phyloP scores from a whole-genome alignment of 2,888 invertebrate genomes.

The Desoria tigrina region DNA sequence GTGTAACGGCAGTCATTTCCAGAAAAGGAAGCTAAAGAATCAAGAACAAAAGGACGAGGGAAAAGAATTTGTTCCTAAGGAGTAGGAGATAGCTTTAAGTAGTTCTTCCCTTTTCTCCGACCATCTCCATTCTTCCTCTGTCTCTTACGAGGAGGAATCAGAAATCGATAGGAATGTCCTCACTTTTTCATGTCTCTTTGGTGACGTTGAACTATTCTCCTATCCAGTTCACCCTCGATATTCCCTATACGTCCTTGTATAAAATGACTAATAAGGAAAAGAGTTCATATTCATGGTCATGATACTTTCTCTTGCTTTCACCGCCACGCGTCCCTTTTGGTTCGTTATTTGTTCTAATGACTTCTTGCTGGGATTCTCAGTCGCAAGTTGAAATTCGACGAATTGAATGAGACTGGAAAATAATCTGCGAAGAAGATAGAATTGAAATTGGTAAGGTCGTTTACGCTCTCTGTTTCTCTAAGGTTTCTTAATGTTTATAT shows the following conservation, averaged over 20 bases:
- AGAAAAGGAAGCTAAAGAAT: neutral
- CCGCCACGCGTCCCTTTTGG: no score
- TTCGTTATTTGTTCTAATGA: no score
- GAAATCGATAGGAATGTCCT: slow-evolving; percentile 28
- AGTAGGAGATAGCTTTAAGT: neutral
- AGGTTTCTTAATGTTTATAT: neutral
- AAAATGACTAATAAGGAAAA: no score
- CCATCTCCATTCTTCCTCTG: neutral
- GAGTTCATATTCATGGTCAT: no score
- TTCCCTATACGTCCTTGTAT: no score
- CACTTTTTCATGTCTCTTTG: neutral
- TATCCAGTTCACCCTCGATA: neutral
- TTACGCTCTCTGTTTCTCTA: no score
- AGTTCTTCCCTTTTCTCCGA: neutral
- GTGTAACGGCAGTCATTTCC: slow-evolving; percentile 24
- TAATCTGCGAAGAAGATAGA: no score
- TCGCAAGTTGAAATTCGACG: no score
- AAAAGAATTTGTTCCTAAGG: neutral
- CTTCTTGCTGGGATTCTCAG: no score
- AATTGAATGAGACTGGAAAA: no score
- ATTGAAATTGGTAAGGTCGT: no score
- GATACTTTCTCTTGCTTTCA: no score
- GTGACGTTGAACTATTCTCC: neutral
- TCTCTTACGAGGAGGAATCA: slow-evolving; percentile 18
- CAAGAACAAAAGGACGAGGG: slow-evolving; percentile 15